Conservation (phyloP, 2,113 vertebrate species). For the Gorsachius goisagi region DNA sequence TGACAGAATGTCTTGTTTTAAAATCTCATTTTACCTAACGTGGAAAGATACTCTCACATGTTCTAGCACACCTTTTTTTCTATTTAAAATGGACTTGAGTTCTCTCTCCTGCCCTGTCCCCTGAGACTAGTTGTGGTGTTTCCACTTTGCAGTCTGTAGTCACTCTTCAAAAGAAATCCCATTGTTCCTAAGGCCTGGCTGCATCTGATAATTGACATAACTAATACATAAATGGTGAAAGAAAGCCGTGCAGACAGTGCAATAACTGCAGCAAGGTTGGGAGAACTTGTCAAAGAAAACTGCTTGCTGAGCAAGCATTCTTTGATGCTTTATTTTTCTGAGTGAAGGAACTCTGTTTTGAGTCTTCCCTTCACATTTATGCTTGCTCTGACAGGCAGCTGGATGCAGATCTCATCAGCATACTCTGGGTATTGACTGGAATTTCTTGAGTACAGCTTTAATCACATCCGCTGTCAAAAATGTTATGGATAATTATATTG, state of each 20-base stretch:
- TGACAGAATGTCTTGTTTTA: neutral
- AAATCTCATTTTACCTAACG: neutral
- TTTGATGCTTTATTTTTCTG: neutral
- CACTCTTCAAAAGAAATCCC: neutral
- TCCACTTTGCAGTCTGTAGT: neutral
- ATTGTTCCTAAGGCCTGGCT: neutral
- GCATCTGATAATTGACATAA: neutral
- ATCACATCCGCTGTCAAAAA: neutral
- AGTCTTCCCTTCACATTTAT: neutral
- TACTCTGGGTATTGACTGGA: neutral
- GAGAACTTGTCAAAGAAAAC: neutral
- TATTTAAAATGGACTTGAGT: neutral
- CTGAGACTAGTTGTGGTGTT: neutral
- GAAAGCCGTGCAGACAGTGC: neutral
- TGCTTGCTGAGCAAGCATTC: neutral
- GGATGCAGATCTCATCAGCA: neutral
- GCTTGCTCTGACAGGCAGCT: neutral
- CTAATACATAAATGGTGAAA: neutral
- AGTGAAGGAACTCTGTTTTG: neutral
- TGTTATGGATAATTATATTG: neutral
- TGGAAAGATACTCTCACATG: neutral
- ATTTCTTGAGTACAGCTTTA: neutral
- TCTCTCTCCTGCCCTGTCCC: neutral
- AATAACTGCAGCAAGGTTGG: neutral
- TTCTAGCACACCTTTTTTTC: neutral